Evolutionary conservation across 1,140 invertebrate species (phyloP), one percentile per base, ranked within the genome.

Genomic region (Matsumurasca onukii): DNA sequence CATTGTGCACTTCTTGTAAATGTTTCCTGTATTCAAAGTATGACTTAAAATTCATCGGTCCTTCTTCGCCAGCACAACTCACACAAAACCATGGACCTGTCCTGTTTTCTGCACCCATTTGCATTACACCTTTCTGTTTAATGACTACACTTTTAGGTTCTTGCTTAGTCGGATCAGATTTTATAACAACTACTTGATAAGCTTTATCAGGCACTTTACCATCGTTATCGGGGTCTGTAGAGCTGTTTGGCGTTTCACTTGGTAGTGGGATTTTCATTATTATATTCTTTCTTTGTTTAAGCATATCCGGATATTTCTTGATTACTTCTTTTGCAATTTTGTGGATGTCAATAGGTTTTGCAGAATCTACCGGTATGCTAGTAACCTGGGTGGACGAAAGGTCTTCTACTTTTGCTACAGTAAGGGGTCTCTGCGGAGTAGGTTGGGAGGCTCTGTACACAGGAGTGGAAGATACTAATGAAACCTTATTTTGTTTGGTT

Each of bases 251-350:
- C 17, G 17, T 17, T 39, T 5, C 9, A 55, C 86, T 86, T 65
- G 86, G 84, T 48, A 80, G 80, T 77, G 93, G 86, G 66, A 95
- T 93, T 80, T 93, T 94, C 31, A 95, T 78, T 76, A 90, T 89
- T 31, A 94, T 93, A 76, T 93, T 94, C 78, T 92, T 93, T 72
- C 91, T 92, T 71, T 89, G 89, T 76, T 92, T 91, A 0, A 93
- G 88, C 45, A 95, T 82, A 77, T 94, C 90, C 5, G 93, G 92
- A 82, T 92, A 94, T 76, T 93, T 93, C 72, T 93, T 93, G 29
- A 75, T 29, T 3, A 75, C 71, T 67, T 74, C 72, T 17, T 69
- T 67, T 20, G 94, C 92, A 49, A 95, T 92, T 82, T 92, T 93
- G 12, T 39, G 5, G 34, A 39, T 39, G 34, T 9, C 17, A 17